These are phyloP conservation scores for Datnioides undecimradiatus DNA, from an alignment of 2,113 vertebrate species.

Conservation along the genomic window DNA sequence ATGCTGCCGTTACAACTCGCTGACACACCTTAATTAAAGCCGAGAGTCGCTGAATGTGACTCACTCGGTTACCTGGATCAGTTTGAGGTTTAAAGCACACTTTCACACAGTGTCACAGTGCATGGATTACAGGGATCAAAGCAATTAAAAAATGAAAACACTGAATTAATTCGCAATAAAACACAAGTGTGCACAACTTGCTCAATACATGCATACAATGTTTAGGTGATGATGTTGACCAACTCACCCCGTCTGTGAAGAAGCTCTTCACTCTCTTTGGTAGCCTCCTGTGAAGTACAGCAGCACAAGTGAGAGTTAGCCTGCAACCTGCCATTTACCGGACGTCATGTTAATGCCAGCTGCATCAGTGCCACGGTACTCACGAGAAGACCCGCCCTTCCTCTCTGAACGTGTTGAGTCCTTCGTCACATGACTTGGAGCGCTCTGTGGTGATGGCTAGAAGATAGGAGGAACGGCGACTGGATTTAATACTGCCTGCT, in stretches of 20 bases:
- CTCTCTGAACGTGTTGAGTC: slow-evolving; percentile 93
- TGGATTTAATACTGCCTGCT: slow-evolving; percentile 93
- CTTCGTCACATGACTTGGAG: slow-evolving; percentile 98
- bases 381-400: slow-evolving; percentile 89
- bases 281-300: slow-evolving; percentile 86
- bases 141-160: no score
- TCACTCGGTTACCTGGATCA: background rate
- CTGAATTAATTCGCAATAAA: no score
- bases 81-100: background rate
- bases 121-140: no score
- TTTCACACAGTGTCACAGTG: no score
- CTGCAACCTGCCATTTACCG: background rate
- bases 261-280: slow-evolving; percentile 96
- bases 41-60: background rate
- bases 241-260: slow-evolving; percentile 95
- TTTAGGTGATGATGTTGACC: background rate
- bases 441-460: slow-evolving; percentile 96
- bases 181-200: no score
- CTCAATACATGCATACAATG: no score
- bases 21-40: no score
- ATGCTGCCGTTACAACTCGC: background rate
- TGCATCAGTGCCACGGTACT: slow-evolving; percentile 51
- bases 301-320: background rate
- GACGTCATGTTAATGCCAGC: background rate
- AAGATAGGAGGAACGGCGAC: slow-evolving; percentile 97